Conservation (phyloP, 2,113 vertebrate species). For the Sturnira hondurensis region DNA sequence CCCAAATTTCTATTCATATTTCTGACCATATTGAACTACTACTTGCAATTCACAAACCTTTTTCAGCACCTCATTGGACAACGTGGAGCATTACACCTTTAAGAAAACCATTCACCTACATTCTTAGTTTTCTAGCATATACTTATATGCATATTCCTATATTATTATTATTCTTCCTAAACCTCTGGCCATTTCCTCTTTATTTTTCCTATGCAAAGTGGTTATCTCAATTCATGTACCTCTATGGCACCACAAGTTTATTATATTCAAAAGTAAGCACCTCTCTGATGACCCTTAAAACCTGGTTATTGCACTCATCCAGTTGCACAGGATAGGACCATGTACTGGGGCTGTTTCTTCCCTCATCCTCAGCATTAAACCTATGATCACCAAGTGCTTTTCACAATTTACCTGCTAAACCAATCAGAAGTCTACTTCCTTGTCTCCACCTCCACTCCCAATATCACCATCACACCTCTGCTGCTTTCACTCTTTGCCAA, state of each 20-base stretch:
- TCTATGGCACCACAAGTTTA: neutral
- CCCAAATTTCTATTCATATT: neutral
- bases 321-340: neutral
- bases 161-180: neutral
- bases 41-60: neutral
- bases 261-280: neutral
- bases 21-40: neutral
- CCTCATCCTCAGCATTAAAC: neutral
- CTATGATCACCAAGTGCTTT: neutral
- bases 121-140: neutral
- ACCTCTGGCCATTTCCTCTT: neutral
- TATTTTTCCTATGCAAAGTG: neutral
- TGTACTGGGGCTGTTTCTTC: rapidly evolving
- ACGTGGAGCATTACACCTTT: neutral
- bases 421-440: neutral
- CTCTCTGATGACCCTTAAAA: neutral
- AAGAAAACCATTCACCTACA: neutral
- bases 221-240: neutral
- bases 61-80: neutral
- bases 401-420: neutral
- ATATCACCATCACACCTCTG: neutral
- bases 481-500: neutral
- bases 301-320: neutral
- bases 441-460: neutral
- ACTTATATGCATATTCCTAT: neutral